phyloP scores from a whole-genome alignment of 1,140 invertebrate species.

The Trachymyrmex cornetzi region DNA sequence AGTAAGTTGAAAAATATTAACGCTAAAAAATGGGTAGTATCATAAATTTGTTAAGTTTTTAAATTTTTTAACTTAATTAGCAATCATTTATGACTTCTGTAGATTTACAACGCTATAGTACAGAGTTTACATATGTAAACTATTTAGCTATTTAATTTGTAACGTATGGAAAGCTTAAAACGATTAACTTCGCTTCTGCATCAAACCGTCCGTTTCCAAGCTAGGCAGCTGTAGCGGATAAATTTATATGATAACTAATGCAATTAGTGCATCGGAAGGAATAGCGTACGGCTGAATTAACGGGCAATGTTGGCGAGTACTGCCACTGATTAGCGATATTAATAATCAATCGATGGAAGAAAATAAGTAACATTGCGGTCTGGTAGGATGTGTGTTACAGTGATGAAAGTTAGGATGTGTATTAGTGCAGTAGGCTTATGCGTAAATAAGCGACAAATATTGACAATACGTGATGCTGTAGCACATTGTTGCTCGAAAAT shows the following conservation, averaged over 20 bases:
- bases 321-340: conserved; percentile 31
- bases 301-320: not conserved
- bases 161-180: not conserved
- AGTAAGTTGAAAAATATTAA: conserved; percentile 22
- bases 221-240: conserved; percentile 32
- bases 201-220: conserved; percentile 24
- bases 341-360: conserved; percentile 41
- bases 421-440: conserved; percentile 18
- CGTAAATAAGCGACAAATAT: conserved; percentile 61
- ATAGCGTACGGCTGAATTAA: conserved; percentile 43
- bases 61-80: not conserved
- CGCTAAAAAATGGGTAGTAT: not conserved
- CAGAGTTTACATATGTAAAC: not conserved
- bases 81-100: not conserved
- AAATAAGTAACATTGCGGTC: conserved; percentile 42
- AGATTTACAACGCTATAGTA: not conserved
- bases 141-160: conserved; percentile 33
- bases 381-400: not conserved
- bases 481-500: conserved; percentile 44
- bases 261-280: conserved; percentile 51
- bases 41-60: not conserved
- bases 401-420: conserved; percentile 37
- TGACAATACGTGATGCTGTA: conserved; percentile 24
- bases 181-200: conserved; percentile 9
- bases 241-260: conserved; percentile 47